A percentile compares a stretch with the other conserved stretches of the same genome.
Conservation (phyloP, 1,140 invertebrate genomes). For the Stegodyphus dumicola region DNA sequence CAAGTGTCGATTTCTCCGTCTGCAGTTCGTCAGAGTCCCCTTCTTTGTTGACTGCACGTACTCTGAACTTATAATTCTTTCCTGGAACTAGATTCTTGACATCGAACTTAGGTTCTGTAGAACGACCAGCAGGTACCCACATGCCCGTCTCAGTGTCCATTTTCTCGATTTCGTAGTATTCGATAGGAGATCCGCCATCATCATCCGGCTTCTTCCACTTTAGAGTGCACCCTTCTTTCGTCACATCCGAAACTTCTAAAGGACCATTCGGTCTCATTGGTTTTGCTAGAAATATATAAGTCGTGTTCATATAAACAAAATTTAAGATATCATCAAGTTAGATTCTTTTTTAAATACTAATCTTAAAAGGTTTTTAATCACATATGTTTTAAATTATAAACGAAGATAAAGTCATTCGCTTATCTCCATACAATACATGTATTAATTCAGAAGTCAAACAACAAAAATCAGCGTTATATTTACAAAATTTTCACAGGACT, state of each 20-base stretch:
- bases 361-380: neutral
- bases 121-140: slow-evolving; percentile 89
- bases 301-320: neutral
- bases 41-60: slow-evolving; percentile 98
- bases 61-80: slow-evolving; percentile 98
- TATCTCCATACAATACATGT: too few relatives aligned
- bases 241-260: slow-evolving; percentile 87
- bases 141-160: slow-evolving; percentile 90
- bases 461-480: too few relatives aligned
- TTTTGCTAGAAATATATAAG: slow-evolving; percentile 66
- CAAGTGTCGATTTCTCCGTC: slow-evolving; percentile 92
- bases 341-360: neutral
- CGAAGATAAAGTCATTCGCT: too few relatives aligned
- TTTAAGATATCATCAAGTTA: neutral
- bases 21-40: slow-evolving; percentile 96
- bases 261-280: slow-evolving; percentile 87
- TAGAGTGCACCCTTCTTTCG: slow-evolving; percentile 92
- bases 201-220: slow-evolving; percentile 92
- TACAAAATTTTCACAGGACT: too few relatives aligned
- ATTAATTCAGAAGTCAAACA: too few relatives aligned
- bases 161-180: slow-evolving; percentile 98
- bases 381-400: too few relatives aligned
- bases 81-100: slow-evolving; percentile 89
- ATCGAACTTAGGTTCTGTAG: slow-evolving; percentile 82
- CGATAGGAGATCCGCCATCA: slow-evolving; percentile 90